Conservation (phyloP, 2,113 vertebrate genomes). For the Ailurus styani region DNA sequence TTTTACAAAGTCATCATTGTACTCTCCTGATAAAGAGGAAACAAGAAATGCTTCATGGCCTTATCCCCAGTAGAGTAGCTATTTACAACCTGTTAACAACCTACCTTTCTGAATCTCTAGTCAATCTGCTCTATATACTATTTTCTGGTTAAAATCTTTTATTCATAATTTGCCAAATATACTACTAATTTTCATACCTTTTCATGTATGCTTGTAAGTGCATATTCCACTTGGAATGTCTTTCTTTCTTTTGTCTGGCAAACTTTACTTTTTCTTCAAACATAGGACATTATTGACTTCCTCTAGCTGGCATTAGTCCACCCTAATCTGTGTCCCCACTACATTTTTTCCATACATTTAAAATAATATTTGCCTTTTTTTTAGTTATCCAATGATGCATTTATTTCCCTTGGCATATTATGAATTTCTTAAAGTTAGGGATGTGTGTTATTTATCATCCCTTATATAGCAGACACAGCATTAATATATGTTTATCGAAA, state of each 20-base stretch:
- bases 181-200: neutral
- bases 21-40: neutral
- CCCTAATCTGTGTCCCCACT: neutral
- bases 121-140: neutral
- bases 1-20: neutral
- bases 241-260: neutral
- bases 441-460: neutral
- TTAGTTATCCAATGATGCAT: neutral
- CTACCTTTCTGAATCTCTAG: neutral
- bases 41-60: neutral
- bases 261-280: neutral
- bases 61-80: neutral
- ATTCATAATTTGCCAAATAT: neutral
- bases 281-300: neutral
- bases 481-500: neutral
- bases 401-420: neutral
- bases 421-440: neutral
- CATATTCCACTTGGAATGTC: no score
- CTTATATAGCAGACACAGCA: neutral
- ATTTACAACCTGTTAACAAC: neutral
- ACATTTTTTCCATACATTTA: neutral
- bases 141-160: neutral
- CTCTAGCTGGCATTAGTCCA: neutral
- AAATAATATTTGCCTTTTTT: neutral
- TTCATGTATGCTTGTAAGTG: neutral